Percentiles rank a stretch among this genome's conserved stretches.
Evolutionary conservation across 53 echinoderm and acorn worm genomes (phyloP).

Genomic region (Glandiceps talaboti): DNA sequence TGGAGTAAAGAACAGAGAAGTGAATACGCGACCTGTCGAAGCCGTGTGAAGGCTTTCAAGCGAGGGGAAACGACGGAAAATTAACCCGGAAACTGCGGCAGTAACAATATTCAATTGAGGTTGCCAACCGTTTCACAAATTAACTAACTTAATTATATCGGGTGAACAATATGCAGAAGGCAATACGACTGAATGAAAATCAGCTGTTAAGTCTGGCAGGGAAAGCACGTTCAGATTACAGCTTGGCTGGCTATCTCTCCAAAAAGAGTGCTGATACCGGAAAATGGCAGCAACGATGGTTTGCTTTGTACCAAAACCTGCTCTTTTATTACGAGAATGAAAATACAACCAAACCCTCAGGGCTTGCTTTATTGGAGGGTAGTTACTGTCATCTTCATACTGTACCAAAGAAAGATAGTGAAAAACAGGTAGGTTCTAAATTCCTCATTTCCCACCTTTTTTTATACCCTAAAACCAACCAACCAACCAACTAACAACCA

Average conservation of each 20-base stretch:
- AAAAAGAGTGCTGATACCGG: constrained; percentile 95
- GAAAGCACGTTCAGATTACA: constrained; percentile 77
- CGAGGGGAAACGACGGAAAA: no score
- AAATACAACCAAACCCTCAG: constrained; percentile 43
- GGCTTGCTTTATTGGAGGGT: constrained; percentile 71
- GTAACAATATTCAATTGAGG: no score
- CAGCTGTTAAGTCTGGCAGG: constrained; percentile 65
- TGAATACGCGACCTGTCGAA: no score
- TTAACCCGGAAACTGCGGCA: no score
- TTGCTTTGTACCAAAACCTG: constrained; percentile 89
- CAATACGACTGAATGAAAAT: constrained; percentile 66
- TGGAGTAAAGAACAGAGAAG: no score
- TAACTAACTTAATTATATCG: no score
- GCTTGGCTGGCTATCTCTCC: constrained; percentile 77
- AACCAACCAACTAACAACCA: no score
- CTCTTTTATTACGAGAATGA: constrained; percentile 94
- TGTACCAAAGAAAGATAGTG: constrained; percentile 57
- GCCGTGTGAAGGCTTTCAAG: no score
- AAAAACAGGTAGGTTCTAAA: constrained; percentile 65
- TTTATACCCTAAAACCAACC: no score
- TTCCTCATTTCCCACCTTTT: no score
- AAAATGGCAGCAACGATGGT: constrained; percentile 98
- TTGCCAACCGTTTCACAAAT: no score
- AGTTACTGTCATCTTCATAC: constrained; percentile 70
- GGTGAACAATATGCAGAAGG: constrained; percentile 67